Base-by-base conservation (phyloP, 23 tunicate genomes). In the Diplosoma virens region DNA sequence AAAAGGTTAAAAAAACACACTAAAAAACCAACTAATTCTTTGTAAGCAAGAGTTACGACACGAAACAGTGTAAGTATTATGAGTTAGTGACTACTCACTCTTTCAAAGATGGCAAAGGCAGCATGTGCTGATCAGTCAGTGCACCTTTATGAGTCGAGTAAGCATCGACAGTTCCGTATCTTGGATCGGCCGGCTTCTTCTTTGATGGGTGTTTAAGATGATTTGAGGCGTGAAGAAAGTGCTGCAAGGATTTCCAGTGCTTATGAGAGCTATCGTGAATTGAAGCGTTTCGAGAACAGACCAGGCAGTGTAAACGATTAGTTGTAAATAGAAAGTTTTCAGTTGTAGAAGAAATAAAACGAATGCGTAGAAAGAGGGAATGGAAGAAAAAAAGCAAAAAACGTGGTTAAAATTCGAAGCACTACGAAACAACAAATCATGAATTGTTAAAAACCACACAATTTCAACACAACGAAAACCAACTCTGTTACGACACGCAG, bases 101-200 rank as follows among this genome's bases (percentile, higher is more conserved):
- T 81, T 92, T 82, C 20, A 92, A 55, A 1, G 67, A 84, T 18
- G 97, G 97, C 73, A 92, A 59, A 18, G 92, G 92, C 73, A 92
- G 58, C 84, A 79, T 89, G 47, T 92, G 97, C 68, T 82, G 97
- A 37, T 80, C 55, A 1, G 97, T 85, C 16, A 92, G 76, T 47
- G 92, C 71, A 1, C 92, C 81, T 67, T 84, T 85, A 33, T 86
- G 92, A 7, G 73, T 73, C 30, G 33, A 75, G 32, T 37, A 63
- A 2, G 33, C 78, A 63, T 66, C 73, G 5, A 23, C 54, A 22
- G 52, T 54, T 23, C 21, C 56, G 2, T 1, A 18, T 25, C 9
- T 20, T 36, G 16, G 21, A 4, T 60, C 73, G 17, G 0, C 68
- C 20, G n/a, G 5, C 7, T 23, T 31, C 1, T 37, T 32, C 29